Evolutionary conservation across 2,888 invertebrate genomes (phyloP).

Genomic region (Drosophila phalerata): DNA sequence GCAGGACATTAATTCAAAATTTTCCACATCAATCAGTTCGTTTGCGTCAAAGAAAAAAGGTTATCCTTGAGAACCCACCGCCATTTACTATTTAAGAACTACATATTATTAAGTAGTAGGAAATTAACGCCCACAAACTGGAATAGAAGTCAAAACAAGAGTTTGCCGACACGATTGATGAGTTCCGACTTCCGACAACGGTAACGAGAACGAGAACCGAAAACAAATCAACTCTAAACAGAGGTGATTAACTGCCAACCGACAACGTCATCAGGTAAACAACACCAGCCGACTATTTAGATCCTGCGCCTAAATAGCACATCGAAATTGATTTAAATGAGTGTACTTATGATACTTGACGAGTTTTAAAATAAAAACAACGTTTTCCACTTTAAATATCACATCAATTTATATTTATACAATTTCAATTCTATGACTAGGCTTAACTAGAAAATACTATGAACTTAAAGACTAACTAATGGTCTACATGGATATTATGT

Average conservation of each 20-base stretch:
- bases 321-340: slow-evolving; percentile 66
- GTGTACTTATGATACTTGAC: slow-evolving; percentile 50
- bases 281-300: slow-evolving; percentile 41
- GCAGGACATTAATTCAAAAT: slow-evolving; percentile 45
- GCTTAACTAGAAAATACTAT: slow-evolving; percentile 21
- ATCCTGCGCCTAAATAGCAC: slow-evolving; percentile 36
- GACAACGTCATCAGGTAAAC: slow-evolving; percentile 74
- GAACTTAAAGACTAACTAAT: slow-evolving; percentile 21
- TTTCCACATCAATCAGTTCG: slow-evolving; percentile 19
- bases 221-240: slow-evolving; percentile 37
- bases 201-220: slow-evolving; percentile 45
- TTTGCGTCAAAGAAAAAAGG: slow-evolving; percentile 12
- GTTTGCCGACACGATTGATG: slow-evolving; percentile 73
- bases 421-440: slow-evolving; percentile 25
- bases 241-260: slow-evolving; percentile 68
- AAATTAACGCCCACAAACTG: slow-evolving; percentile 64
- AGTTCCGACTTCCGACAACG: slow-evolving; percentile 80
- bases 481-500: slow-evolving; percentile 8
- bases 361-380: slow-evolving; percentile 13
- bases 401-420: slow-evolving; percentile 44
- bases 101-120: slow-evolving; percentile 61
- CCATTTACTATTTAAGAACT: slow-evolving; percentile 25
- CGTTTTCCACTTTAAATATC: slow-evolving; percentile 52
- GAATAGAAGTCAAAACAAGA: slow-evolving; percentile 68
- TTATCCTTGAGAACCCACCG: slow-evolving; percentile 34